A percentile compares a stretch with the other conserved stretches of the same genome.
Evolutionary conservation across 2,797 vertebrate genomes (phyloP).

Genomic region (Anguilla megastoma): DNA sequence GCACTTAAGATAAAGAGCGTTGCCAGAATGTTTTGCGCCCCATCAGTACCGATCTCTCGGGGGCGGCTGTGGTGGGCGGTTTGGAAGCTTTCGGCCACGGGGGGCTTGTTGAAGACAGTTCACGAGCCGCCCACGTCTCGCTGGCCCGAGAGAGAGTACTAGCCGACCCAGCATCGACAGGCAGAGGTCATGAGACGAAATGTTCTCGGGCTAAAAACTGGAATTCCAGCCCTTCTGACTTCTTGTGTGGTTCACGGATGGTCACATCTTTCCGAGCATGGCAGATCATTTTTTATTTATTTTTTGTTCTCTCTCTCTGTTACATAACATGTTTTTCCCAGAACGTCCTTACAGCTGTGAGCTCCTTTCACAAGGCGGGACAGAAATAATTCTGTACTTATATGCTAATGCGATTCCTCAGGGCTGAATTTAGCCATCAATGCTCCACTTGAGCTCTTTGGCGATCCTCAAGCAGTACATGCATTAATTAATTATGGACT

Average conservation of each 20-base stretch:
- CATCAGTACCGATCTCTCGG: neutral
- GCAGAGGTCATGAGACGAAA: neutral
- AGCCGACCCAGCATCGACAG: neutral
- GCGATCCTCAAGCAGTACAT: neutral
- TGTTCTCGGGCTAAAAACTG: neutral
- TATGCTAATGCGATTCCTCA: neutral
- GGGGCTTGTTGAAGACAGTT: neutral
- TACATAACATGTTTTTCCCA: conserved; percentile 7
- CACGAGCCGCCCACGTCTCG: neutral
- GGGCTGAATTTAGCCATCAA: neutral
- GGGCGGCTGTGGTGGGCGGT: neutral
- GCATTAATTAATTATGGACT: neutral
- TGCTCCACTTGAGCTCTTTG: neutral
- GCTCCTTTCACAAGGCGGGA: neutral
- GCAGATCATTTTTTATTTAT: neutral
- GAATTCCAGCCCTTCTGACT: conserved; percentile 2
- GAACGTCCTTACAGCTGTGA: neutral
- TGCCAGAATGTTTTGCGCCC: neutral
- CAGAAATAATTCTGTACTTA: neutral
- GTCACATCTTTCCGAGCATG: neutral
- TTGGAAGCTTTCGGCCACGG: neutral
- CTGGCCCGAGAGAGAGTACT: neutral
- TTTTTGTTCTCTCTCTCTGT: neutral
- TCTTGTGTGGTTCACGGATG: neutral
- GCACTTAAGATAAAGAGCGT: neutral